phyloP scores from a whole-genome alignment of 2,113 vertebrate genomes.

The Centropus bengalensis region DNA sequence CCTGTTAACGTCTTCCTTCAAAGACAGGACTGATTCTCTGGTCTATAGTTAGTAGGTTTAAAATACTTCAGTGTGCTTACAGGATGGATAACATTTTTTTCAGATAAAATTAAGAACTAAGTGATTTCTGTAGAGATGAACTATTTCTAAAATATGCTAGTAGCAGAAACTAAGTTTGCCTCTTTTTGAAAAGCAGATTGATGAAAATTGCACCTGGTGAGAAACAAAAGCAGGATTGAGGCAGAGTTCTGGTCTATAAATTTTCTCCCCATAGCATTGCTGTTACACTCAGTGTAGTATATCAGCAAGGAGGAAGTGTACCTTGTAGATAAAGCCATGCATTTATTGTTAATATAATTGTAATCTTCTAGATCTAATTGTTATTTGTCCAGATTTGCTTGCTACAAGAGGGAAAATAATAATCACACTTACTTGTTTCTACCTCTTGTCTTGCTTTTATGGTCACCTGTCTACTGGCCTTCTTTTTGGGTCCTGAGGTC shows the following conservation, averaged over 20 bases:
- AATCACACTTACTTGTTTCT: not conserved
- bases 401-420: not conserved
- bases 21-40: not conserved
- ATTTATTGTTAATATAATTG: not conserved
- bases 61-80: not conserved
- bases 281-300: not conserved
- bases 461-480: not conserved
- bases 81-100: not conserved
- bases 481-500: not conserved
- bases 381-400: not conserved
- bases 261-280: not conserved
- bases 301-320: not conserved
- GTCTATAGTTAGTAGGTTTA: not conserved
- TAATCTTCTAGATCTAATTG: not conserved
- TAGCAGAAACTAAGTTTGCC: not conserved
- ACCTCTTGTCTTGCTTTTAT: not conserved
- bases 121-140: not conserved
- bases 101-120: not conserved
- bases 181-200: not conserved
- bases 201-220: not conserved
- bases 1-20: not conserved
- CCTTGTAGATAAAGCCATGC: not conserved
- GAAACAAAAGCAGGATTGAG: not conserved
- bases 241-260: not conserved
- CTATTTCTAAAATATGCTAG: not conserved